Base-by-base conservation (phyloP, 1,140 invertebrate genomes). In the Drosophila rufa region DNA sequence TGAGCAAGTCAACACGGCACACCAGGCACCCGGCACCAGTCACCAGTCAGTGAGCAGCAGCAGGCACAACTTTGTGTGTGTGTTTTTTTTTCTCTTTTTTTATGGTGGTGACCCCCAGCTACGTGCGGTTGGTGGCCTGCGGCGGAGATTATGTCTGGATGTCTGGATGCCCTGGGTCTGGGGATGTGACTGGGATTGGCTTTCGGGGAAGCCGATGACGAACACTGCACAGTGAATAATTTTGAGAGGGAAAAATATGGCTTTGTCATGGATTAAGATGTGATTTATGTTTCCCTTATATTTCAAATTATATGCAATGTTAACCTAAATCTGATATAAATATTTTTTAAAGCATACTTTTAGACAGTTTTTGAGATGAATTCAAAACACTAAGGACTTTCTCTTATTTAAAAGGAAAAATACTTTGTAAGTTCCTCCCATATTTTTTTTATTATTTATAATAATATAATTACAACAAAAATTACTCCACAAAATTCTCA, bases 101-200 rank as follows among this genome's bases (percentile, higher is more conserved):
- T 74, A 74, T 73, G 70, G 55, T 73, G 69, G 68, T 74, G 70
- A 74, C 70, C 70, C 70, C 68, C 70, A 74, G 70, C 70, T 74
- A 74, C 70, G 70, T 74, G 69, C 53, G 69, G 69, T 71, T 30
- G 67, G 64, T 46, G 36, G 36, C 61, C 70, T 74, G 67, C 43
- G 70, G 70, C 38, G 53, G 67, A 71, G 69, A 73, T 73, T 73
- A 79, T 79, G 75, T 74, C 80, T 53, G 66, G 60, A 47, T 69
- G 62, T 68, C 68, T 61, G 47, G 45, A 46, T 81, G 61, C 45
- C 14, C 69, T 38, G 38, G 27, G 51, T 36, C 46, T 51, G 59
- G 38, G 46, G 11, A 14, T 51, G 66, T 17, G 25, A 14, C 47
- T 40, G 61, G 51, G 33, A 43, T 57, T 66, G 56, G 33, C 22